These are phyloP conservation scores for Pangasius sanitwongsei DNA, from an alignment of 2,797 vertebrate genomes.

Conservation along the genomic window DNA sequence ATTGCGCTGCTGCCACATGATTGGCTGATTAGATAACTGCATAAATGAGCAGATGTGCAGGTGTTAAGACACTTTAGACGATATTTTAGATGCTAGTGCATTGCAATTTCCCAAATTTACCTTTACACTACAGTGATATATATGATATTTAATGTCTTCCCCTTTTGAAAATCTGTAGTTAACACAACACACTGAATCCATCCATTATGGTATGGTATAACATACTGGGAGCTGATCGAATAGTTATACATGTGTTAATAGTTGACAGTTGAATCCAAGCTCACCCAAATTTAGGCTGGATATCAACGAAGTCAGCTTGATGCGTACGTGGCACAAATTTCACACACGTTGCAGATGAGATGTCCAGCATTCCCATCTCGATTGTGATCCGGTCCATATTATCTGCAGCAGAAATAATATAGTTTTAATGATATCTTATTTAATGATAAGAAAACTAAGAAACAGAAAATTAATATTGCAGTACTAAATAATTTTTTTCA, in stretches of 20 bases:
- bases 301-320: slow-evolving; percentile 72
- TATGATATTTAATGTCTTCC: neutral
- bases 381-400: slow-evolving; percentile 80
- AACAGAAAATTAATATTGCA: neutral
- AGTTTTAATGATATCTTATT: too few species aligned
- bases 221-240: neutral
- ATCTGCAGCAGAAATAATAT: slow-evolving; percentile 59
- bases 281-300: slow-evolving; percentile 78
- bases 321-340: slow-evolving; percentile 77
- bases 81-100: too few species aligned
- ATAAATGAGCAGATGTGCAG: too few species aligned
- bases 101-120: neutral
- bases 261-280: slow-evolving; percentile 23
- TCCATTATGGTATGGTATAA: too few species aligned
- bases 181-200: neutral
- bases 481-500: neutral
- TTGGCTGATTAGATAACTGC: neutral
- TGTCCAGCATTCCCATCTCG: slow-evolving; percentile 79
- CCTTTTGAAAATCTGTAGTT: neutral
- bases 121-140: neutral
- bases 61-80: too few species aligned
- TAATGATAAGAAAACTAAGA: neutral
- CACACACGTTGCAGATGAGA: slow-evolving; percentile 72
- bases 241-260: neutral
- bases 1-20: neutral